These are phyloP conservation scores for Melopsittacus undulatus DNA, from an alignment of 2,797 vertebrate species.

Conservation along the genomic window DNA sequence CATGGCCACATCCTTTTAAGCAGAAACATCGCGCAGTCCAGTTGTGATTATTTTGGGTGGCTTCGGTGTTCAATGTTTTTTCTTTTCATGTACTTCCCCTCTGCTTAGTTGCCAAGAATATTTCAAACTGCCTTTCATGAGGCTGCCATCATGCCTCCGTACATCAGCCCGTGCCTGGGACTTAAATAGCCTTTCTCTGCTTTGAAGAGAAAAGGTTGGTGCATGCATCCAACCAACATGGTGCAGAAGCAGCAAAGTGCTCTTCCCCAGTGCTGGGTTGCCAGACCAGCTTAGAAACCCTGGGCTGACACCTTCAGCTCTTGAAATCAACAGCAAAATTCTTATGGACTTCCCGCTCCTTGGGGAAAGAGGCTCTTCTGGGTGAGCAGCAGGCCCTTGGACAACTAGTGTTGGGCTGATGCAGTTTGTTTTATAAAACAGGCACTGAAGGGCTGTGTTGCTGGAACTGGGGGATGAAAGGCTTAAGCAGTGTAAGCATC, in stretches of 20 bases:
- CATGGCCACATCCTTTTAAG: background rate
- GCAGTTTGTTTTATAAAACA: background rate
- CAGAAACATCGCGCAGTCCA: background rate
- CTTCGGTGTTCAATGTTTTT: background rate
- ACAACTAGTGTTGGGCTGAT: background rate
- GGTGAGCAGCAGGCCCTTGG: background rate
- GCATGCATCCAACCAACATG: fast-evolving
- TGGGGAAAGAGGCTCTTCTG: background rate
- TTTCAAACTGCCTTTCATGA: background rate
- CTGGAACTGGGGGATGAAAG: background rate
- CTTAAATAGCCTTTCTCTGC: background rate
- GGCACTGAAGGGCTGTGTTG: background rate
- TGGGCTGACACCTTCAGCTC: background rate
- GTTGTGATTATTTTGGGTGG: background rate
- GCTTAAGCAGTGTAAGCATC: fast-evolving
- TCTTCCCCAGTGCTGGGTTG: background rate
- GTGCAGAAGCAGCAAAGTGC: too few relatives aligned
- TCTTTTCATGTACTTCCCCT: background rate
- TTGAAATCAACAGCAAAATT: background rate
- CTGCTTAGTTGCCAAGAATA: background rate
- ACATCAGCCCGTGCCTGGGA: background rate
- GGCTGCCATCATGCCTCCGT: background rate
- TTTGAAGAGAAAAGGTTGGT: background rate
- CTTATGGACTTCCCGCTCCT: background rate
- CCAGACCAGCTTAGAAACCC: background rate